phyloP scores from a whole-genome alignment of 2,888 invertebrate genomes.

The Altica lythri region DNA sequence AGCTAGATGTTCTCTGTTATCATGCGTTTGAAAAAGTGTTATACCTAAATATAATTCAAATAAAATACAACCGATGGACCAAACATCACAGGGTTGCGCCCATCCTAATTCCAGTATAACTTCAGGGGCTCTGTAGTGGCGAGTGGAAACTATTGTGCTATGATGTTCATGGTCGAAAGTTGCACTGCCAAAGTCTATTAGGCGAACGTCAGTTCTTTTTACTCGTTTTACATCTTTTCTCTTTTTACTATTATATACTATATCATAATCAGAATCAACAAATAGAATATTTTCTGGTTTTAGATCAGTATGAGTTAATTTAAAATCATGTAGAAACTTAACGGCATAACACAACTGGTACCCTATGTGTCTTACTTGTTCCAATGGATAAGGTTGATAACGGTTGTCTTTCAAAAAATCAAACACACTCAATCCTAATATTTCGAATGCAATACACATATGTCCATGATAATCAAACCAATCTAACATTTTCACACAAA shows the following conservation, averaged over 20 bases:
- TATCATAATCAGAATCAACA: slow-evolving; percentile 90
- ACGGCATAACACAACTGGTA: slow-evolving; percentile 97
- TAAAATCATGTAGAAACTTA: slow-evolving; percentile 96
- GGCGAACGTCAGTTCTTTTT: slow-evolving; percentile 89
- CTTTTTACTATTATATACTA: slow-evolving; percentile 76
- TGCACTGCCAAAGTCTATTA: slow-evolving; percentile 99
- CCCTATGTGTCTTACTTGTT: slow-evolving; percentile 96
- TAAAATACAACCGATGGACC: slow-evolving; percentile 99
- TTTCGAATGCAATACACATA: slow-evolving; percentile 97
- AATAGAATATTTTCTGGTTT: slow-evolving; percentile 99
- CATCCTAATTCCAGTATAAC: slow-evolving; percentile 99
- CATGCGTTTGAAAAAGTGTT: slow-evolving; percentile 99
- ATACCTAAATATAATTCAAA: slow-evolving; percentile 98
- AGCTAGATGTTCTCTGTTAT: slow-evolving; percentile 98
- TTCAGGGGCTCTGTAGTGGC: slow-evolving; percentile 98
- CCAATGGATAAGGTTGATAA: slow-evolving; percentile 96
- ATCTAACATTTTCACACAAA: slow-evolving; percentile 96
- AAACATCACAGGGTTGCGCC: slow-evolving; percentile 99
- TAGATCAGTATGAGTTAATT: slow-evolving; percentile 98
- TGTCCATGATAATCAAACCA: slow-evolving; percentile 99
- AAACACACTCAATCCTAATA: slow-evolving; percentile 96
- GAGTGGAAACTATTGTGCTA: slow-evolving; percentile 97
- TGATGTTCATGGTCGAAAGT: slow-evolving; percentile 99
- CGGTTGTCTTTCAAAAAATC: slow-evolving; percentile 99
- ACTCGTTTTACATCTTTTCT: slow-evolving; percentile 86